Evolutionary conservation across 2,113 vertebrate species (phyloP).

Genomic region (Neolamprologus modestus): DNA sequence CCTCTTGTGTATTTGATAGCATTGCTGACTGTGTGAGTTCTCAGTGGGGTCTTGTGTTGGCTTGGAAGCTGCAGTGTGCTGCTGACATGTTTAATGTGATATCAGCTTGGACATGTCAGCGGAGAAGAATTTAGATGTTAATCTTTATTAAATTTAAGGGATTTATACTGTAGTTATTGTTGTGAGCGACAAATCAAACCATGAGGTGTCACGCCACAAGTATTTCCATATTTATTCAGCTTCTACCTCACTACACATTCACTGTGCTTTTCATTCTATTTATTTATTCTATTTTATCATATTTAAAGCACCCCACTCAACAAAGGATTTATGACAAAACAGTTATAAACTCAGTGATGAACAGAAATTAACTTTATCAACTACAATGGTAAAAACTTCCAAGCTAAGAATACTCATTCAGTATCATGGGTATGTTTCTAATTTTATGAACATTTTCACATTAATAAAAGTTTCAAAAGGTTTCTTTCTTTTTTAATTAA

Average conservation of each 20-base stretch:
- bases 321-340: background rate
- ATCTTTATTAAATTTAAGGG: background rate
- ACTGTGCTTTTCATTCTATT: background rate
- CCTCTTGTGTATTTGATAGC: background rate
- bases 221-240: background rate
- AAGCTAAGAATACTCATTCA: background rate
- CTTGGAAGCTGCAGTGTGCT: background rate
- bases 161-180: background rate
- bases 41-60: background rate
- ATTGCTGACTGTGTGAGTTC: background rate
- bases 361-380: background rate
- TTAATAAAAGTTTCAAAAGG: background rate
- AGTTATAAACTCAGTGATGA: background rate
- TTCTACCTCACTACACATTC: background rate
- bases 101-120: background rate
- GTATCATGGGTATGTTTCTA: background rate
- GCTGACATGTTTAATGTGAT: background rate
- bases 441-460: background rate
- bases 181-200: background rate
- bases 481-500: background rate
- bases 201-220: background rate
- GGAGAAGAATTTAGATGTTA: background rate
- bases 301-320: background rate
- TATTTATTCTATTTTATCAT: background rate
- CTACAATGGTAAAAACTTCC: background rate